phyloP scores from a whole-genome alignment of 2,797 vertebrate genomes.

The Echeneis naucrates region DNA sequence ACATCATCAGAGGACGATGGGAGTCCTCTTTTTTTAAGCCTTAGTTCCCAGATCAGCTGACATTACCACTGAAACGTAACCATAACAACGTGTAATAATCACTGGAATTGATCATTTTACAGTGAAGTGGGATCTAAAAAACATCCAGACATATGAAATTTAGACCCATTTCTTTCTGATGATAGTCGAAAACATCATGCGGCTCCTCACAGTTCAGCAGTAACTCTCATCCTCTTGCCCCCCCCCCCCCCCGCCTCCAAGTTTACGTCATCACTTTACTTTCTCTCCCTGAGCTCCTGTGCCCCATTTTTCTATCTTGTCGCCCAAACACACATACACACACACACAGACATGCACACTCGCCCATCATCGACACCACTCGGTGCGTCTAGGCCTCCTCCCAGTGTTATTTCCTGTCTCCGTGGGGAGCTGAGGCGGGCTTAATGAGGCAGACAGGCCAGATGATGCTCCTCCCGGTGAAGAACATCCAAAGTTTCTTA shows the following conservation, averaged over 20 bases:
- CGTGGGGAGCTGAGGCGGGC: conserved; percentile 58
- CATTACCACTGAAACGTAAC: too few relatives aligned
- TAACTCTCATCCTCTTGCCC: not conserved
- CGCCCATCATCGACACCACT: conserved; percentile 39
- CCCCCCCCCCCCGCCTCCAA: not conserved
- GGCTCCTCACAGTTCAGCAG: not conserved
- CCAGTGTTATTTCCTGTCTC: conserved; percentile 68
- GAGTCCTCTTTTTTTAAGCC: too few relatives aligned
- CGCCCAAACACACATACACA: conserved; percentile 7
- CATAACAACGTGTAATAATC: too few relatives aligned
- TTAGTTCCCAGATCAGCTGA: too few relatives aligned
- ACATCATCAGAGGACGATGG: not conserved
- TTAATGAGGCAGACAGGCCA: conserved; percentile 78
- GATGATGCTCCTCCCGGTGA: conserved; percentile 76
- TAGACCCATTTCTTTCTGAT: not conserved
- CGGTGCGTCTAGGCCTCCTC: conserved; percentile 54
- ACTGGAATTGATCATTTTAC: too few relatives aligned
- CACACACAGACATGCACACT: conserved; percentile 9
- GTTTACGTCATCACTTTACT: not conserved
- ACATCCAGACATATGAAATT: not conserved
- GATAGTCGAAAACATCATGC: not conserved
- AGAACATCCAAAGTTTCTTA: conserved; percentile 66
- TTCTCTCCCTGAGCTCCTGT: conserved; percentile 32
- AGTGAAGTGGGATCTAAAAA: too few relatives aligned
- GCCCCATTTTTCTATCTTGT: conserved; percentile 38